These are phyloP conservation scores for Amorpha juglandis DNA, from an alignment of 2,888 invertebrate species.

Conservation along the genomic window DNA sequence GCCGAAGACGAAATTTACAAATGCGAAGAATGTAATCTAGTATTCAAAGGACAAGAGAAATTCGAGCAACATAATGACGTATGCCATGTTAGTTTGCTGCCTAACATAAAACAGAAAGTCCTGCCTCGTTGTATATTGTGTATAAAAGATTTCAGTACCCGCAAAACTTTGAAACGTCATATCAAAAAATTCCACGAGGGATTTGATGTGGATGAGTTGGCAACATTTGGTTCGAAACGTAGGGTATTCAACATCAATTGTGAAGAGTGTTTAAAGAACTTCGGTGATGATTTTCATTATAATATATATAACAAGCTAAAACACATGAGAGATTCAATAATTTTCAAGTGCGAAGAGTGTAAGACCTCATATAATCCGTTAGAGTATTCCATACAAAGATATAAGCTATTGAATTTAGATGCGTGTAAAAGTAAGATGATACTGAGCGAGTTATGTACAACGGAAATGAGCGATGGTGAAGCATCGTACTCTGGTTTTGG, in stretches of 20 bases:
- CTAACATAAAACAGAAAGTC: conserved; percentile 48
- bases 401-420: conserved; percentile 49
- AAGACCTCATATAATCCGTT: conserved; percentile 51
- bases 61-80: conserved; percentile 63
- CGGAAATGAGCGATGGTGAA: conserved; percentile 70
- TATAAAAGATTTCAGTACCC: conserved; percentile 71
- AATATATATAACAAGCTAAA: conserved; percentile 55
- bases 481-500: conserved; percentile 46
- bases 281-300: conserved; percentile 55
- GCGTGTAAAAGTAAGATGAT: conserved; percentile 57
- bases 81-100: conserved; percentile 48
- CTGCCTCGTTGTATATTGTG: conserved; percentile 67
- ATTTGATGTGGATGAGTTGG: conserved; percentile 65
- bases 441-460: conserved; percentile 68
- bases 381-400: conserved; percentile 62
- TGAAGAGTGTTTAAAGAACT: conserved; percentile 61
- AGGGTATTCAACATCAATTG: conserved; percentile 58
- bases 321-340: conserved; percentile 50
- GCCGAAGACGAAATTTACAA: conserved; percentile 70
- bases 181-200: conserved; percentile 70
- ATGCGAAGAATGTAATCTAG: conserved; percentile 68
- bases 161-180: conserved; percentile 69
- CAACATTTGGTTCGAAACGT: conserved; percentile 53
- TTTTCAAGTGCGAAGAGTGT: conserved; percentile 65
- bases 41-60: conserved; percentile 65